Base-by-base conservation (phyloP, 92 coral and sea anemone species). In the Siderastrea siderea region DNA sequence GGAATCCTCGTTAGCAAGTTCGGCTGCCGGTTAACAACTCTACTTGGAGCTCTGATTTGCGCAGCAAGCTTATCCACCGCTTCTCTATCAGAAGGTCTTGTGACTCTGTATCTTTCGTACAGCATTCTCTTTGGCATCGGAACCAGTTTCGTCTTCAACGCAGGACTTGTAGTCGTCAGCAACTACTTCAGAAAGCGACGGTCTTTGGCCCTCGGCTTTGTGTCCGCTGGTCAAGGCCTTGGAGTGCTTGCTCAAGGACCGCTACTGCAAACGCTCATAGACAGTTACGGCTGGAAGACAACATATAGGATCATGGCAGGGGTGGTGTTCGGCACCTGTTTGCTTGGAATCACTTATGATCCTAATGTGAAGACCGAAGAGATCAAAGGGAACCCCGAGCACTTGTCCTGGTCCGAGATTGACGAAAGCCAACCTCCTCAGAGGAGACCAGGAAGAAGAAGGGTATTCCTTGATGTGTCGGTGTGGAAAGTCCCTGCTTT, bases 1-100 rank as follows among this genome's bases (percentile, higher is more conserved):
- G 93, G 86, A 44, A 74, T 66, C 46, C 75, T 94, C 15, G 51
- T 91, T 26, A 91, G 82, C 65, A 65, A 71, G 59, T 94, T 80
- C 75, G 95, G 95, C 81, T 70, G 92, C 51, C 90, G 95, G n/a
- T 74, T 83, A 52, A 86, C 91, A 2, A 70, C 93, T 16, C 55
- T 94, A 57, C 62, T 76, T 46, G 96, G 96, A 50, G 92, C 80
- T 72, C 48, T 94, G 46, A 63, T 83, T 48, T 91, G 90, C 59
- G 70, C 91, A 2, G 7, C 89, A 16, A 83, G 96, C 54, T 88
- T 94, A 6, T n/a, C 84, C 53, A 52, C 71, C 44, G 93, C 94
- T 4, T 85, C 96, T 14, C 45, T 84, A 58, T 86, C 94, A 6
- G 74, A 90, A 48, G 75, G 73, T 55, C 80, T 93, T 10, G 60